phyloP scores from a whole-genome alignment of 2,888 invertebrate genomes.

The Acleris emargana region DNA sequence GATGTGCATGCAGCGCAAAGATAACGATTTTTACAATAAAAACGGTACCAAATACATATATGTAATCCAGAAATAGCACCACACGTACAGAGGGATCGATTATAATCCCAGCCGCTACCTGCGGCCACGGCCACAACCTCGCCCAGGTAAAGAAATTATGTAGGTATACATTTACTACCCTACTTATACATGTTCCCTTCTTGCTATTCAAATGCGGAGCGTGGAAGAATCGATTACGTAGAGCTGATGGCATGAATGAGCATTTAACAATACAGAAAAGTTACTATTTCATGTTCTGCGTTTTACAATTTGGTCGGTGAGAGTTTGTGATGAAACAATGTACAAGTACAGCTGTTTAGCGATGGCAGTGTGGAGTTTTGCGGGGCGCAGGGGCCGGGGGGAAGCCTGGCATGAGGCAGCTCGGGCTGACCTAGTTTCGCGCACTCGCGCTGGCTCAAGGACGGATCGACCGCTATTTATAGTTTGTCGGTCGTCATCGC shows the following conservation, averaged over 20 bases:
- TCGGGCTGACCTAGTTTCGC: conserved; percentile 78
- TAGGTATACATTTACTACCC: conserved; percentile 52
- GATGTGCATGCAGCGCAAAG: no score
- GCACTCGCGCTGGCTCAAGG: conserved; percentile 77
- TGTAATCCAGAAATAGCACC: conserved; percentile 34
- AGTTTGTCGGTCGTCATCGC: conserved; percentile 76
- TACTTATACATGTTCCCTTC: conserved; percentile 51
- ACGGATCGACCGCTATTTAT: conserved; percentile 82
- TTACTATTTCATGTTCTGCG: conserved; percentile 16
- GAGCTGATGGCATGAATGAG: conserved; percentile 48
- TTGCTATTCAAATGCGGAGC: conserved; percentile 47
- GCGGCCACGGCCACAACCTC: conserved; percentile 60
- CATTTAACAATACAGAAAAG: conserved; percentile 47
- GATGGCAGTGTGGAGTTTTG: conserved; percentile 40
- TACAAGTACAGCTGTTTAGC: conserved; percentile 51
- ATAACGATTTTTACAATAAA: not conserved
- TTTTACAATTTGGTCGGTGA: not conserved
- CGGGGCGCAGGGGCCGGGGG: conserved; percentile 50
- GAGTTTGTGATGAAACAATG: conserved; percentile 36
- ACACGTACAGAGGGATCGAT: conserved; percentile 55
- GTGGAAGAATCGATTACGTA: conserved; percentile 47
- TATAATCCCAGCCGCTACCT: conserved; percentile 72
- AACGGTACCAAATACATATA: not conserved
- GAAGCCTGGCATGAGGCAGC: conserved; percentile 62
- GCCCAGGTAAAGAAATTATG: conserved; percentile 70